Conservation (phyloP, 1,140 invertebrate species). For the Bombus waltoni region DNA sequence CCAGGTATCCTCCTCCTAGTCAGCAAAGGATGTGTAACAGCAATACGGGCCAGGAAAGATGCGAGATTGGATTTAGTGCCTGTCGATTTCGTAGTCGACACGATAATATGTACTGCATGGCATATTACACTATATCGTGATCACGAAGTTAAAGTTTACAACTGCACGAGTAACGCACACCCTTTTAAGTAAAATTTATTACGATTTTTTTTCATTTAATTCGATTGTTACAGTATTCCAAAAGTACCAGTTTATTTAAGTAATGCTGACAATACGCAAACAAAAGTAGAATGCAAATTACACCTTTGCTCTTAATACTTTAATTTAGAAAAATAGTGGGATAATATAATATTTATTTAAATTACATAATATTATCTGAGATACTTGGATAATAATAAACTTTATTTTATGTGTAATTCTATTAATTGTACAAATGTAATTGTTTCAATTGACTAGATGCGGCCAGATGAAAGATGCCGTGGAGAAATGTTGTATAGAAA, state of each 20-base stretch:
- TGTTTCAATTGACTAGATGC: conserved; percentile 85
- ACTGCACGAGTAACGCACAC: conserved; percentile 93
- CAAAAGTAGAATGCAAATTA: too few relatives aligned
- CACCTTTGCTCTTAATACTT: too few relatives aligned
- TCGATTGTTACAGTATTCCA: neutral
- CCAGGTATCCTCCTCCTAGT: conserved; percentile 92
- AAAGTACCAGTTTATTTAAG: too few relatives aligned
- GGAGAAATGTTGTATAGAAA: conserved; percentile 87
- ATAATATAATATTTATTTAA: too few relatives aligned
- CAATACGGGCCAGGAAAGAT: conserved; percentile 89
- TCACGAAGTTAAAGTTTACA: conserved; percentile 89
- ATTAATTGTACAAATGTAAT: neutral
- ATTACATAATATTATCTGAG: too few relatives aligned
- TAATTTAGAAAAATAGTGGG: too few relatives aligned
- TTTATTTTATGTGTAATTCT: neutral
- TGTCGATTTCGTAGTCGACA: conserved; percentile 95
- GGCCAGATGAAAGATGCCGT: conserved; percentile 88
- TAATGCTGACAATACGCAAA: too few relatives aligned
- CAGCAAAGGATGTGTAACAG: conserved; percentile 92
- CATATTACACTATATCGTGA: conserved; percentile 85
- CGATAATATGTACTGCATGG: conserved; percentile 93
- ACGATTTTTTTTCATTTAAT: too few relatives aligned
- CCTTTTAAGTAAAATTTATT: conserved; percentile 84
- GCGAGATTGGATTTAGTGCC: conserved; percentile 93
- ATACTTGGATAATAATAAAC: neutral